These are phyloP conservation scores for Alethe castanea DNA, from an alignment of 2,113 vertebrate species.

Conservation along the genomic window DNA sequence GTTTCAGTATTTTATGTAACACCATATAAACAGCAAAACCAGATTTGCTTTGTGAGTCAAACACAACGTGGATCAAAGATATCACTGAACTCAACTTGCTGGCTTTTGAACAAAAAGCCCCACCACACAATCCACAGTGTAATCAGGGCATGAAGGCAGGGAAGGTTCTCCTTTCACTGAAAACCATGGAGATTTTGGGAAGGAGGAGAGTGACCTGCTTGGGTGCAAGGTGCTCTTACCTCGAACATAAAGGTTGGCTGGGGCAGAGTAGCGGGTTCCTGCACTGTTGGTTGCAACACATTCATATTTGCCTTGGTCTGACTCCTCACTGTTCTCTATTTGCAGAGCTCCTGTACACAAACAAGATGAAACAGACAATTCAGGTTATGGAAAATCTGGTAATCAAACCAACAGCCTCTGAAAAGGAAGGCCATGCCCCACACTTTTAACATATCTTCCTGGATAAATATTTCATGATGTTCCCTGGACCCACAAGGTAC, in stretches of 20 bases:
- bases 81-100: background rate
- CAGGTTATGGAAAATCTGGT: conserved; percentile 26
- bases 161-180: background rate
- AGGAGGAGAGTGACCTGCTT: background rate
- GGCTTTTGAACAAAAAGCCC: background rate
- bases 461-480: background rate
- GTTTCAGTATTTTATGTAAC: background rate
- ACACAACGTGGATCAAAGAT: background rate
- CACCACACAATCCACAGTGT: background rate
- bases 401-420: background rate
- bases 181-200: background rate
- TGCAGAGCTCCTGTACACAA: conserved; percentile 89
- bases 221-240: conserved; percentile 81
- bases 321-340: conserved; percentile 97
- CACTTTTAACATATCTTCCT: background rate
- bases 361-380: conserved; percentile 45
- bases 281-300: conserved; percentile 95
- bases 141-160: background rate
- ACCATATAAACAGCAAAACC: background rate
- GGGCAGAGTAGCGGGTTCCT: conserved; percentile 94
- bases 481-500: conserved; percentile 15
- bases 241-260: conserved; percentile 96
- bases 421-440: background rate
- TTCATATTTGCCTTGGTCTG: conserved; percentile 98
- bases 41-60: background rate